Conservation (phyloP, 2,797 vertebrate genomes). For the Myiotriccus ornatus region DNA sequence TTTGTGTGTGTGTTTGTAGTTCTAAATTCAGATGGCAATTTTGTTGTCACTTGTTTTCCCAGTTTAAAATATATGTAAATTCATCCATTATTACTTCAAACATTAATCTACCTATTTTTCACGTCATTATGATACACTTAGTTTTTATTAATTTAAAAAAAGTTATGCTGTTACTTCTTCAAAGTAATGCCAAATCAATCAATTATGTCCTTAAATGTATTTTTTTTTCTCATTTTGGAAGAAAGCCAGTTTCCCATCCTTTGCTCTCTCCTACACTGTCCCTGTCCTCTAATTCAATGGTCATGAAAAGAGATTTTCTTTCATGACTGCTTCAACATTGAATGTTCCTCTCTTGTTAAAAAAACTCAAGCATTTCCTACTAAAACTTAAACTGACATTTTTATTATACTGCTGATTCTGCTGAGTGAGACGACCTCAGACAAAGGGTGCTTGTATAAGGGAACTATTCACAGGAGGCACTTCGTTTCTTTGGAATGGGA, state of each 20-base stretch:
- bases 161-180: slow-evolving; percentile 53
- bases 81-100: slow-evolving; percentile 41
- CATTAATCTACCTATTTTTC: slow-evolving; percentile 21
- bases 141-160: slow-evolving; percentile 60
- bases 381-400: slow-evolving; percentile 70
- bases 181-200: slow-evolving; percentile 56
- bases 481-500: slow-evolving; percentile 61
- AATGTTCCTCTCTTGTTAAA: slow-evolving; percentile 64
- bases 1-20: not conserved
- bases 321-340: slow-evolving; percentile 47
- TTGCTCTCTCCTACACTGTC: slow-evolving; percentile 42
- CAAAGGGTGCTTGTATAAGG: slow-evolving; percentile 70
- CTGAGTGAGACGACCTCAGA: slow-evolving; percentile 63
- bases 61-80: slow-evolving; percentile 56
- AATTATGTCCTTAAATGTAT: slow-evolving; percentile 53
- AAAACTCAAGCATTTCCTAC: slow-evolving; percentile 61
- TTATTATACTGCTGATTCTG: slow-evolving; percentile 63
- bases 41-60: not conserved
- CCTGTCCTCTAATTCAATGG: slow-evolving; percentile 54
- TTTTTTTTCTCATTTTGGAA: slow-evolving; percentile 58
- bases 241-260: slow-evolving; percentile 63
- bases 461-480: slow-evolving; percentile 67
- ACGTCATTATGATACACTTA: slow-evolving; percentile 28
- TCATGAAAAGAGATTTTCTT: slow-evolving; percentile 71
- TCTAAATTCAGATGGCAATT: not conserved